Conservation (phyloP, 2,113 vertebrate species). For the Hippopotamus amphibius region DNA sequence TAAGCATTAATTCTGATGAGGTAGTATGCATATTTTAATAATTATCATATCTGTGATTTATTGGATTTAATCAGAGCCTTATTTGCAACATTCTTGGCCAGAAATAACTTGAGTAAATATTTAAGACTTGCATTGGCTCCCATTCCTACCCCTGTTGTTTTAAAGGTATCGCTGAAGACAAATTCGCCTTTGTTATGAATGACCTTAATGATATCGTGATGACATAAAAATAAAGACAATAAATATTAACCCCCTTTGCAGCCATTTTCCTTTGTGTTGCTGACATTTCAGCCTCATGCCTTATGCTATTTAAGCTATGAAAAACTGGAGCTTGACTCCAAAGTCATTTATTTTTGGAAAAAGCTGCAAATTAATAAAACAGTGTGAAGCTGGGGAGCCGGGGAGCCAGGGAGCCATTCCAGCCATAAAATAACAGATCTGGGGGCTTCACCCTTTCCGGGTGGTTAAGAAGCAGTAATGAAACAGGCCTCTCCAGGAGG, state of each 20-base stretch:
- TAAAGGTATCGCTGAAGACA: neutral
- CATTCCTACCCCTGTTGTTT: neutral
- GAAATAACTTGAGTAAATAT: slow-evolving; percentile 50
- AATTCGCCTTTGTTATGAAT: neutral
- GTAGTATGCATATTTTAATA: neutral
- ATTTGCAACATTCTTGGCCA: neutral
- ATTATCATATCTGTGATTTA: neutral
- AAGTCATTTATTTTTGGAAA: neutral
- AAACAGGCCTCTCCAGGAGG: slow-evolving; percentile 26
- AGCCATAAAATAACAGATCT: neutral
- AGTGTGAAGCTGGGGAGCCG: neutral
- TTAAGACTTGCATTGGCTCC: neutral
- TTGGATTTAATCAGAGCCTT: slow-evolving; percentile 38
- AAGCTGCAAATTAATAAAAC: slow-evolving; percentile 37
- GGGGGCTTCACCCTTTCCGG: neutral
- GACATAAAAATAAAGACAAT: slow-evolving; percentile 23
- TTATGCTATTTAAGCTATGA: slow-evolving; percentile 70
- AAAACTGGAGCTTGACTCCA: slow-evolving; percentile 50
- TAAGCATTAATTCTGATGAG: neutral
- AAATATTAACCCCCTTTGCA: neutral
- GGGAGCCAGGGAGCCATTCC: neutral
- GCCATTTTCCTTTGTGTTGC: neutral
- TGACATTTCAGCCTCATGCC: neutral
- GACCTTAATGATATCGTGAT: neutral
- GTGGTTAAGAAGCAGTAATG: slow-evolving; percentile 20